A percentile compares a stretch with the other conserved stretches of the same genome.
Conservation (phyloP, 1,140 invertebrate genomes). For the Eubasilissa regina region DNA sequence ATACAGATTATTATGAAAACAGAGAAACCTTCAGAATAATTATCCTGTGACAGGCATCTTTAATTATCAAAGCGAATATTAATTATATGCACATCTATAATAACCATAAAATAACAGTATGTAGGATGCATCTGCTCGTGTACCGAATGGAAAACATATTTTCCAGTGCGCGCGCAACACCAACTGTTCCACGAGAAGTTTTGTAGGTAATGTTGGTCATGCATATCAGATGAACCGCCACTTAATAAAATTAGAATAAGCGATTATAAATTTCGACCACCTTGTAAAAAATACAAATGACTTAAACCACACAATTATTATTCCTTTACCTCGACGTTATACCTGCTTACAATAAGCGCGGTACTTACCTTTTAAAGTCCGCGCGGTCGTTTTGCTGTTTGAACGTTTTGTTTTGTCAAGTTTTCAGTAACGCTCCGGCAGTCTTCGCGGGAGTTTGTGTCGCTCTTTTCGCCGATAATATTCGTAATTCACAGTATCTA, state of each 20-base stretch:
- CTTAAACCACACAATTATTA: no score
- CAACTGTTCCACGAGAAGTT: background rate
- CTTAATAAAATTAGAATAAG: background rate
- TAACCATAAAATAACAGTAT: no score
- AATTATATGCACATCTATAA: no score
- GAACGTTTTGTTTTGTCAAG: conserved; percentile 44
- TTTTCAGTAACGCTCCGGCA: conserved; percentile 47
- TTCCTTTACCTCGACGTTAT: no score
- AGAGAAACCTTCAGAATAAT: no score
- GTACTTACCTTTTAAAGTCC: conserved; percentile 7
- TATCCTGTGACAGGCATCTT: no score
- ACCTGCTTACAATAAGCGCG: no score
- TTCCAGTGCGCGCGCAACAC: background rate
- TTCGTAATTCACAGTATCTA: background rate
- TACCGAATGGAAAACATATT: background rate
- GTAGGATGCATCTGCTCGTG: background rate
- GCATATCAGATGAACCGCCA: background rate
- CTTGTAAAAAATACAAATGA: background rate
- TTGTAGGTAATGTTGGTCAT: conserved; percentile 40
- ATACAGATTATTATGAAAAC: no score
- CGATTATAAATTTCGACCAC: background rate
- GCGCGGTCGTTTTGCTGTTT: conserved; percentile 21
- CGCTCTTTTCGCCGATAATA: background rate
- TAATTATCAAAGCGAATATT: no score
- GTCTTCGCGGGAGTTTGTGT: conserved; percentile 17